Evolutionary conservation across 2,888 invertebrate species (phyloP), one percentile per base, ranked within the genome.

Genomic region (Philereme transversata): DNA sequence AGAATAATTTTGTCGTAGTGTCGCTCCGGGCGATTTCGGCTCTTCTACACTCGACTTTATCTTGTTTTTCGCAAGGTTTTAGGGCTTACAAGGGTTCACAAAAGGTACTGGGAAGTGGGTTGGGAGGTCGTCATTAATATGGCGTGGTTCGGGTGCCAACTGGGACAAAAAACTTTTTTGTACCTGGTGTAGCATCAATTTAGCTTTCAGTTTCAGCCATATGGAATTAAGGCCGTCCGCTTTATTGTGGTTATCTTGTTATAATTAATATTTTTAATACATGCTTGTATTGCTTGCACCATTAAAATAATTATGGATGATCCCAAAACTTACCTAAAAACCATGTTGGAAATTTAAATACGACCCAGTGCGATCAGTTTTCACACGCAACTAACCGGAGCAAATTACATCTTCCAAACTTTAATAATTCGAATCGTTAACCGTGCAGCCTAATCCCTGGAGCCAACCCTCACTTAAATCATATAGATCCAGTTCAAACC

Each of bases 1-100:
- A 62, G 62, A 62, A 57, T 62, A 64, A 62, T 62, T 63, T 63
- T 62, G 53, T 58, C 57, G 62, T 51, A 53, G 62, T 48, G 57
- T 63, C 51, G 62, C 64, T 50, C 35, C 52, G 57, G 62, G 64
- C 57, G 63, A 61, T 64, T 67, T 58, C 55, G 41, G 45, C 51
- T 50, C 57, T 54, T 65, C 65, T 57, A 43, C 54, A 43, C 60
- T 48, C 50, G 51, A 47, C 65, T 70, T 65, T 65, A 62, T 55
- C 61, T 55, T 64, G 64, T 65, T 55, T 63, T 50, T 57, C 51
- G 41, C 52, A 45, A 56, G 57, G 51, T 57, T 56, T 60, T 60
- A 51, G 63, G 55, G 51, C 60, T 61, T 64, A 59, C 50, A 50
- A 45, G 47, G 55, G 61, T 68, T 53, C 52, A 9, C 38, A 38